These are phyloP conservation scores for Agapornis roseicollis DNA, from an alignment of 2,113 vertebrate species.

Conservation along the genomic window DNA sequence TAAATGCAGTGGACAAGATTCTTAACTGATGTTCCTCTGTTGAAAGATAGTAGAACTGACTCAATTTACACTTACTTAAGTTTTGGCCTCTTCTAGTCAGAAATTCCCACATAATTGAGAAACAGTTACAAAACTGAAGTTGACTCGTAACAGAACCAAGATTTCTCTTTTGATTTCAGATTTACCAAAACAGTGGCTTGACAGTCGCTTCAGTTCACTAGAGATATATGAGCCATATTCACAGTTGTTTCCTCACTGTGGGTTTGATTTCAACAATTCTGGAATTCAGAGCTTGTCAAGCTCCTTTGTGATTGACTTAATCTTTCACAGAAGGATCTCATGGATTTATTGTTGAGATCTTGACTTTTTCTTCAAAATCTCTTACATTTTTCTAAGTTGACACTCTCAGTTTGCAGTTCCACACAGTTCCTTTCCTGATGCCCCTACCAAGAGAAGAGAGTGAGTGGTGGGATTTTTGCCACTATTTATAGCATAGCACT, in stretches of 20 bases:
- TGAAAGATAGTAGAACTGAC: neutral
- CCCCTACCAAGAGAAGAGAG: neutral
- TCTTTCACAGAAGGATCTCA: neutral
- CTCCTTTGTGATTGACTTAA: slow-evolving; percentile 11
- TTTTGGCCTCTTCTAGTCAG: neutral
- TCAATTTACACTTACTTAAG: neutral
- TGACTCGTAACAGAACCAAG: neutral
- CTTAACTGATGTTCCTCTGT: neutral
- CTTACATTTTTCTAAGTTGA: neutral
- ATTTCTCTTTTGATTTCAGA: slow-evolving; percentile 22
- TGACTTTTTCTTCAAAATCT: neutral
- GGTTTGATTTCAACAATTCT: slow-evolving; percentile 1
- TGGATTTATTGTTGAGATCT: slow-evolving; percentile 8
- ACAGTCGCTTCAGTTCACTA: neutral
- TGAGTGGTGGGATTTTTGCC: neutral
- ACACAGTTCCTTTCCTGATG: neutral
- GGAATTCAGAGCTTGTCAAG: slow-evolving; percentile 18
- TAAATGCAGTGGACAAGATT: neutral
- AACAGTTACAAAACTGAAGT: neutral
- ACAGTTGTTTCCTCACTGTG: neutral
- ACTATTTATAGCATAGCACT: neutral
- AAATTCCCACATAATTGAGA: neutral
- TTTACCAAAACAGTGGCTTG: neutral
- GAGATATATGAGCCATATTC: neutral
- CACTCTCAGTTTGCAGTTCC: neutral